These are phyloP conservation scores for Ianthella basta DNA, from an alignment of 37 sponge, comb jelly and placozoan genomes.

Conservation along the genomic window DNA sequence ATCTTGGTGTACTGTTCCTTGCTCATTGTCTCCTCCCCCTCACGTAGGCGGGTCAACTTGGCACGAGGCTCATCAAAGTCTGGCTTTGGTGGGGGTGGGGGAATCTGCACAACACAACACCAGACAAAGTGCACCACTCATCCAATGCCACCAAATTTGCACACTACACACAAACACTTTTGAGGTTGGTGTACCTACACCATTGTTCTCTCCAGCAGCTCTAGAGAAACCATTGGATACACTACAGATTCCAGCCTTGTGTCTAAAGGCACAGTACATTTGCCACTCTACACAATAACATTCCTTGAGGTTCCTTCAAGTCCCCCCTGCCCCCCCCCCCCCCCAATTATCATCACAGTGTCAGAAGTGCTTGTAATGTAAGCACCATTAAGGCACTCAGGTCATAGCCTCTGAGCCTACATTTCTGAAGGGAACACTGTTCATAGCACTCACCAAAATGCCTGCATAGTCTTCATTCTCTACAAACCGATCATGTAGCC, in stretches of 20 bases:
- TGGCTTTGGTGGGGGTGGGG: slow-evolving; percentile 93
- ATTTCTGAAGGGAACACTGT: too few relatives aligned
- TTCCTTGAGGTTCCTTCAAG: too few relatives aligned
- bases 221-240: too few relatives aligned
- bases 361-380: neutral
- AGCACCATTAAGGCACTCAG: too few relatives aligned
- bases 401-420: too few relatives aligned
- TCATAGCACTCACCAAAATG: slow-evolving; percentile 74
- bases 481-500: slow-evolving; percentile 93
- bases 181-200: too few relatives aligned
- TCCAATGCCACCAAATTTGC: neutral
- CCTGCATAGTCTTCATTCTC: slow-evolving; percentile 95
- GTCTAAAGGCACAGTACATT: too few relatives aligned
- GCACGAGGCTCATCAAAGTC: slow-evolving; percentile 94
- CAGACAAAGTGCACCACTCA: neutral
- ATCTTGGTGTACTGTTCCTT: slow-evolving; percentile 94
- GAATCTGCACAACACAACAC: slow-evolving; percentile 70
- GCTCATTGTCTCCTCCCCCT: slow-evolving; percentile 92
- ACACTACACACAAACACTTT: too few relatives aligned
- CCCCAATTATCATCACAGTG: neutral
- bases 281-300: too few relatives aligned
- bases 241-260: too few relatives aligned
- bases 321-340: too few relatives aligned
- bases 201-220: too few relatives aligned
- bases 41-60: slow-evolving; percentile 87